Conservation (phyloP, 2,797 vertebrate genomes). For the Gambelia wislizenii region DNA sequence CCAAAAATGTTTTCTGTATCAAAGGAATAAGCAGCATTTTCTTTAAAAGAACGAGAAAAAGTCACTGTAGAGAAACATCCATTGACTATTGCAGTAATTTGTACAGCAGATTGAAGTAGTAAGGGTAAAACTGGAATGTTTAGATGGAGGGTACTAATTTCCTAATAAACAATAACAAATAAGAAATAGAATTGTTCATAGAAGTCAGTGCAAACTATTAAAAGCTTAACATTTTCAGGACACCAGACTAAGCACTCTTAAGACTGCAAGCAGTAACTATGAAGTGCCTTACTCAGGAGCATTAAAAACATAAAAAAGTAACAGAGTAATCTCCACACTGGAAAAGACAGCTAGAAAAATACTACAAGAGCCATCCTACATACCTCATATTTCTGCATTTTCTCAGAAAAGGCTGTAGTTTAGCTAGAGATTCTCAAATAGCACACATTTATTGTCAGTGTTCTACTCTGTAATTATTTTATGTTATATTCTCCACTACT, state of each 20-base stretch:
- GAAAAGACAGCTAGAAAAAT: background rate
- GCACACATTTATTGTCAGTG: background rate
- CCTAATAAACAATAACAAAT: constrained; percentile 37
- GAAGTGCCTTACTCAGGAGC: constrained; percentile 62
- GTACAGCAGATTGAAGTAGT: constrained; percentile 43
- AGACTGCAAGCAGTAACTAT: constrained; percentile 52
- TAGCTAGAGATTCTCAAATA: background rate
- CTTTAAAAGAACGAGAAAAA: constrained; percentile 35
- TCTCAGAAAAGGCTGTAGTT: background rate
- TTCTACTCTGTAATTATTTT: background rate
- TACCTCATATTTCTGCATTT: background rate
- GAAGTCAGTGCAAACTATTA: constrained; percentile 38
- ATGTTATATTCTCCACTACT: background rate
- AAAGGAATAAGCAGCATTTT: constrained; percentile 63
- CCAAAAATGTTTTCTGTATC: constrained; percentile 42
- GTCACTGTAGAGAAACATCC: background rate
- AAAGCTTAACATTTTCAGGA: constrained; percentile 48
- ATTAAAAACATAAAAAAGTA: constrained; percentile 32
- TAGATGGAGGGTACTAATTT: constrained; percentile 58
- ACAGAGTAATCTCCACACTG: constrained; percentile 1
- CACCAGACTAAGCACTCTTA: background rate
- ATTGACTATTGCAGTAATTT: constrained; percentile 1
- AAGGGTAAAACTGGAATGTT: background rate
- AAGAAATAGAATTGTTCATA: constrained; percentile 41
- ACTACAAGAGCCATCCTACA: background rate